Conservation (phyloP, 2,113 vertebrate genomes). For the Sprattus sprattus region DNA sequence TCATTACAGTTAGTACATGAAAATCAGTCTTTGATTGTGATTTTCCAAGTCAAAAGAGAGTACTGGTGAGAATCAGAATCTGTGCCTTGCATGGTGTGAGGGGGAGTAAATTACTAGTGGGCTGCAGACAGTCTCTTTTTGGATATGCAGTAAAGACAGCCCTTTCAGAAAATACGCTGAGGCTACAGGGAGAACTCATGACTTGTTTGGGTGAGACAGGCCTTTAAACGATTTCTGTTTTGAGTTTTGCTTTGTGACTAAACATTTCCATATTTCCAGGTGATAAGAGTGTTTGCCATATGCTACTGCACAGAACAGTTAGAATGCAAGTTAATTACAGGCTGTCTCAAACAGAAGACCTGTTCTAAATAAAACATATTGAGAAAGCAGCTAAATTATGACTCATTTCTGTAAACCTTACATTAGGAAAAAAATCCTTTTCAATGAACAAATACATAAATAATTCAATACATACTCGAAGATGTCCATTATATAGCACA, state of each 20-base stretch:
- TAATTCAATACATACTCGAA: background rate
- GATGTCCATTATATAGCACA: constrained; percentile 14
- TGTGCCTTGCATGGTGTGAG: background rate
- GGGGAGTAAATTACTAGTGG: no score
- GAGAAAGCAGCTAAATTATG: background rate
- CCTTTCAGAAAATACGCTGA: background rate
- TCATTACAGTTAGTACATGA: background rate
- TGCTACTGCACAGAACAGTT: background rate
- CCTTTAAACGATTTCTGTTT: background rate
- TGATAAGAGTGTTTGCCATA: background rate
- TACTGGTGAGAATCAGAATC: background rate
- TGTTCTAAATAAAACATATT: background rate
- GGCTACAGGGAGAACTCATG: background rate
- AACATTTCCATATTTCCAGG: background rate
- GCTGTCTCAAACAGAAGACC: background rate
- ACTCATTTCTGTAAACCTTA: background rate
- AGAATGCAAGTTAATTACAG: background rate
- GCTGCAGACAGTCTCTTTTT: background rate
- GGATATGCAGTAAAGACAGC: background rate
- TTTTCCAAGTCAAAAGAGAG: no score
- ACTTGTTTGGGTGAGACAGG: no score
- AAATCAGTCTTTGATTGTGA: background rate
- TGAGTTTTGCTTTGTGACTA: background rate
- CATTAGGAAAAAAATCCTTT: background rate
- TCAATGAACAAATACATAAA: background rate